A percentile compares a stretch with the other conserved stretches of the same genome.
phyloP scores from a whole-genome alignment of 2,797 vertebrate species.

The Trachops cirrhosus region DNA sequence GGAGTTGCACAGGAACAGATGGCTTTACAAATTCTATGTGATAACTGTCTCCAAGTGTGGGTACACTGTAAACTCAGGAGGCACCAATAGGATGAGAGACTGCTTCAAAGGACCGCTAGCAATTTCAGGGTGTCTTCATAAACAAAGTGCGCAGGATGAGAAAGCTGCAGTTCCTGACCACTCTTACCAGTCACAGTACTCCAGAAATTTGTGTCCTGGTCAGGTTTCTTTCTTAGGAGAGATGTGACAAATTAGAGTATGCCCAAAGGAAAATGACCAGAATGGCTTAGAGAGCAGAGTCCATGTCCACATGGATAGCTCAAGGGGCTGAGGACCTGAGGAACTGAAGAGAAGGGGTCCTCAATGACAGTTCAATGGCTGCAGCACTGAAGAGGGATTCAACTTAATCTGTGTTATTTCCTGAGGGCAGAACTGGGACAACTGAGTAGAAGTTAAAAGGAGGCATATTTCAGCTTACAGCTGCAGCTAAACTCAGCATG shows the following conservation, averaged over 20 bases:
- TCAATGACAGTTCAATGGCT: not conserved
- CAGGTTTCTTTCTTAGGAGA: not conserved
- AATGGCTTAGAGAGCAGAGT: not conserved
- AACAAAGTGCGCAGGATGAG: not conserved
- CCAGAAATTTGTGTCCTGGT: not conserved
- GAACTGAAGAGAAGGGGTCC: not conserved
- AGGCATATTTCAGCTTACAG: constrained; percentile 56
- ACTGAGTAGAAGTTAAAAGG: constrained; percentile 56
- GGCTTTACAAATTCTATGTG: not conserved
- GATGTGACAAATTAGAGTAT: not conserved
- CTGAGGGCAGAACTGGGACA: constrained; percentile 51
- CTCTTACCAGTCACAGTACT: not conserved
- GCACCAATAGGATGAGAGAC: not conserved
- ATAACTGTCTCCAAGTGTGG: not conserved
- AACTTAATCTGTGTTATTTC: constrained; percentile 47
- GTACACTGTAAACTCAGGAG: not conserved
- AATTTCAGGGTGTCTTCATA: not conserved
- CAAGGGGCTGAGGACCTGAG: not conserved
- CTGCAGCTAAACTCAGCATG: constrained; percentile 42
- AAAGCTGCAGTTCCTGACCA: too few species aligned
- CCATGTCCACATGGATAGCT: not conserved
- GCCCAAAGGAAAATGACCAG: not conserved
- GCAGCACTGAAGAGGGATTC: not conserved
- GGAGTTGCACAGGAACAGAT: not conserved
- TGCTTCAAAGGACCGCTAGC: not conserved